These are phyloP conservation scores for Sogatella furcifera DNA, from an alignment of 1,140 invertebrate genomes.

Conservation along the genomic window DNA sequence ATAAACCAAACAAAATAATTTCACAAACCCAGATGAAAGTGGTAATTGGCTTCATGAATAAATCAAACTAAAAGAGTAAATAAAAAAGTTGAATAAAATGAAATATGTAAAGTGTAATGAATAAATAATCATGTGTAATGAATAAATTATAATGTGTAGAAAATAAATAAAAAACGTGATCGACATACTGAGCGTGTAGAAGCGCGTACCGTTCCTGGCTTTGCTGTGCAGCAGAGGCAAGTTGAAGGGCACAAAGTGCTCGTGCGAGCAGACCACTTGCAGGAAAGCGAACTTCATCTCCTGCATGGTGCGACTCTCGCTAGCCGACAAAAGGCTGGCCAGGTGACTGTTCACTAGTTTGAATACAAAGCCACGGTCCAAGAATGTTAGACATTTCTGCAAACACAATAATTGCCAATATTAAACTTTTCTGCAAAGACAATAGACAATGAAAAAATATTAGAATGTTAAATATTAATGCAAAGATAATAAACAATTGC, in stretches of 20 bases:
- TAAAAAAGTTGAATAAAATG: too few relatives aligned
- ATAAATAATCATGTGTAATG: background rate
- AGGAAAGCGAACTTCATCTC: conserved; percentile 83
- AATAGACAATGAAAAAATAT: too few relatives aligned
- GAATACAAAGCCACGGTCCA: conserved; percentile 90
- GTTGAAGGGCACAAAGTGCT: conserved; percentile 84
- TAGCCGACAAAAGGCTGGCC: conserved; percentile 65
- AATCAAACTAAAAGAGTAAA: too few relatives aligned
- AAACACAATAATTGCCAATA: conserved; percentile 52
- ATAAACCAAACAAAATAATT: too few relatives aligned
- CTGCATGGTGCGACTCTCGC: conserved; percentile 65
- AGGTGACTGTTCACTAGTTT: conserved; percentile 76
- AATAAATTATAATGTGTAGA: conserved; percentile 21
- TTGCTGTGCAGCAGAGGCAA: conserved; percentile 60
- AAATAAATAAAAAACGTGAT: conserved; percentile 21
- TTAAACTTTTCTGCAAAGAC: conserved; percentile 57
- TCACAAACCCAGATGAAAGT: too few relatives aligned
- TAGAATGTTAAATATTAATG: too few relatives aligned
- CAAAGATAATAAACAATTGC: too few relatives aligned
- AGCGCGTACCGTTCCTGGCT: conserved; percentile 32
- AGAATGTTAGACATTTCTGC: conserved; percentile 78
- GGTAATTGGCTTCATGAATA: too few relatives aligned
- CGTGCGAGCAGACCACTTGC: conserved; percentile 85
- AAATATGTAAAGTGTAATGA: too few relatives aligned
- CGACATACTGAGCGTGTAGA: conserved; percentile 17